Percentiles rank a stretch among this genome's conserved stretches.
phyloP scores from a whole-genome alignment of 1,140 invertebrate species.

The Kradibia gibbosae region DNA sequence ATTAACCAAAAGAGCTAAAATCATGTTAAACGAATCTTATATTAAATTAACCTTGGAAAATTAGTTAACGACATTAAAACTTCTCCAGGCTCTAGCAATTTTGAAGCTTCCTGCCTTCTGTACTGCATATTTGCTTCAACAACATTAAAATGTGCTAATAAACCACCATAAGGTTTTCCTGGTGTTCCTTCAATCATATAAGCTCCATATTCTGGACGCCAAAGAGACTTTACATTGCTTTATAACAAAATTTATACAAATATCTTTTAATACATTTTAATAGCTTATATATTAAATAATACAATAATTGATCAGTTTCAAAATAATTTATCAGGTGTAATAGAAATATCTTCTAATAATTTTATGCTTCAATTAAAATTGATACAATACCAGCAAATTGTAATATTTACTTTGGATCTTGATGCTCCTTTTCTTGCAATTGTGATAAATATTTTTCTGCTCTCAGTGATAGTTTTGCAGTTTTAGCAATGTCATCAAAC shows the following conservation, averaged over 20 bases:
- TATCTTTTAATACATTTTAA: not conserved
- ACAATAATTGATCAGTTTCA: not conserved
- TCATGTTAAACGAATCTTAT: constrained; percentile 3
- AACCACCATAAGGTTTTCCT: constrained; percentile 93
- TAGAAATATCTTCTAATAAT: not conserved
- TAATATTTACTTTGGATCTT: constrained; percentile 82
- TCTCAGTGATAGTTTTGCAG: constrained; percentile 86
- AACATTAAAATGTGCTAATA: constrained; percentile 96
- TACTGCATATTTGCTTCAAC: constrained; percentile 98
- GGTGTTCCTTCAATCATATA: constrained; percentile 99
- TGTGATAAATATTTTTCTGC: constrained; percentile 84
- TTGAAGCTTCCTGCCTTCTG: constrained; percentile 88
- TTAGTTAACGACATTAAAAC: constrained; percentile 90
- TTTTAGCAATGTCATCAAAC: constrained; percentile 91
- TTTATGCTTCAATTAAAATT: not conserved
- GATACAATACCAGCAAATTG: not conserved
- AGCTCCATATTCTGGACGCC: constrained; percentile 97
- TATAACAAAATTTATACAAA: constrained; percentile 53
- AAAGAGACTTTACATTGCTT: constrained; percentile 87
- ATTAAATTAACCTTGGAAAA: constrained; percentile 83
- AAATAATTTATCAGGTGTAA: not conserved
- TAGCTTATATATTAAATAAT: not conserved
- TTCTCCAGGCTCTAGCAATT: constrained; percentile 86
- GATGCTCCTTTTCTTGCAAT: constrained; percentile 87
- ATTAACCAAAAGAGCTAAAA: constrained; percentile 54